These are phyloP conservation scores for Darevskia mixta DNA, from an alignment of 2,797 vertebrate genomes.

Conservation along the genomic window DNA sequence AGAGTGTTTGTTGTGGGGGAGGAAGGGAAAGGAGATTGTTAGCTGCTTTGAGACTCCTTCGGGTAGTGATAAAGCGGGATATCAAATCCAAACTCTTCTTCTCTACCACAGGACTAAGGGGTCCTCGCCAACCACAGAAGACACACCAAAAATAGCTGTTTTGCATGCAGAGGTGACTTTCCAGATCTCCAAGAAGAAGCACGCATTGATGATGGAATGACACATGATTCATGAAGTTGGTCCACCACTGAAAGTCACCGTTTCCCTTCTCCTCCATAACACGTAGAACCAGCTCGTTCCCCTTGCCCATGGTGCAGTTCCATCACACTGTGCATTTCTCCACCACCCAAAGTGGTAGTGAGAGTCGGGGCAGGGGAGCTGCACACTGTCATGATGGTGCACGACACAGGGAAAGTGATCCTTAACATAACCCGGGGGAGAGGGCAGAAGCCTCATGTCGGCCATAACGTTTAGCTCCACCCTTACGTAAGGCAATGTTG, in stretches of 20 bases:
- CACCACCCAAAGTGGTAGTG: no score
- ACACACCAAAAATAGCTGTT: not conserved
- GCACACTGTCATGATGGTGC: not conserved
- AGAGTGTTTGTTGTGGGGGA: no score
- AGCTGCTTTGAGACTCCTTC: no score
- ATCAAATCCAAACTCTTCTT: not conserved
- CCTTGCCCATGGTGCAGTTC: not conserved
- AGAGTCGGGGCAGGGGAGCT: not conserved
- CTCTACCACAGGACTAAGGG: no score
- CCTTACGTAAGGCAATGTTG: not conserved
- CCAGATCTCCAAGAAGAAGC: not conserved
- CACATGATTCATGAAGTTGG: not conserved
- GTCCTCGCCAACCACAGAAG: not conserved
- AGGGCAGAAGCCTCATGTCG: no score
- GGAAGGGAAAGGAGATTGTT: no score
- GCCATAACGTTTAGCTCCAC: not conserved
- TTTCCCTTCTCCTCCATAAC: not conserved
- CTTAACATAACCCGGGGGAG: fast-evolving
- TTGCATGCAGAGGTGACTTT: not conserved
- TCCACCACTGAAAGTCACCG: not conserved
- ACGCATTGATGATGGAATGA: not conserved
- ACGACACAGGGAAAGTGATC: not conserved
- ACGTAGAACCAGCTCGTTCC: not conserved
- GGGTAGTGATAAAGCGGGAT: no score
- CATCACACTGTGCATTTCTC: not conserved